Percentiles rank a stretch among this genome's conserved stretches.
phyloP scores from a whole-genome alignment of 2,113 vertebrate species.

The Mobula hypostoma region DNA sequence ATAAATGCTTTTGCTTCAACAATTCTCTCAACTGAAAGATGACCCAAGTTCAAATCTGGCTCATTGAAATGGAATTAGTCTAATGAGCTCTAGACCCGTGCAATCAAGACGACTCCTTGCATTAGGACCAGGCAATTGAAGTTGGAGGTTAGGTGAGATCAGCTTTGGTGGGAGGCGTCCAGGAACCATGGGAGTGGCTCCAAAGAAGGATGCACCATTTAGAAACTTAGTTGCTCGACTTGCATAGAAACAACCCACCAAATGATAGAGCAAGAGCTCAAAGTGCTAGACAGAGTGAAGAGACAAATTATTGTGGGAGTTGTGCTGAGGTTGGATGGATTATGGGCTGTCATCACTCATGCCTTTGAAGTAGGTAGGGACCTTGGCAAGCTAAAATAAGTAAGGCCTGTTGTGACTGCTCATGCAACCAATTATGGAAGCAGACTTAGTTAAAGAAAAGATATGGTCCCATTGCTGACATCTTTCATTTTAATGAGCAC shows the following conservation, averaged over 20 bases:
- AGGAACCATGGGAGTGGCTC: not conserved
- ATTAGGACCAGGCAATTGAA: not conserved
- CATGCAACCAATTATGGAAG: not conserved
- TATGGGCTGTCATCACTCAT: not conserved
- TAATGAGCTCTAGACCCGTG: not conserved
- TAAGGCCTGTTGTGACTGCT: not conserved
- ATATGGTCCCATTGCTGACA: not conserved
- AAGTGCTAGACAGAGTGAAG: not conserved
- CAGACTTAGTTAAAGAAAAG: not conserved
- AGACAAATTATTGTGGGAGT: not conserved
- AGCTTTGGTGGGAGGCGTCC: not conserved
- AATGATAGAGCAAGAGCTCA: not conserved
- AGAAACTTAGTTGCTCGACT: not conserved
- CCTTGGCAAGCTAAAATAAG: not conserved
- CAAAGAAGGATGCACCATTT: not conserved
- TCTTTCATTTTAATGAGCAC: constrained; percentile 10
- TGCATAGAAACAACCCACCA: not conserved
- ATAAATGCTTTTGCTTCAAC: not conserved
- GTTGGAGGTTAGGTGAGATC: not conserved
- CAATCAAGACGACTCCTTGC: not conserved
- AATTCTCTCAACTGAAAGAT: not conserved
- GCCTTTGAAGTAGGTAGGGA: not conserved
- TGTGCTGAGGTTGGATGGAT: no score
- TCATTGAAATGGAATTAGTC: not conserved
- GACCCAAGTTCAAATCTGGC: not conserved